Percentiles rank a stretch among this genome's conserved stretches.
Evolutionary conservation across 37 sponge, comb jelly and placozoan species (phyloP).

Genomic region (Halisarca cf. caerulea): DNA sequence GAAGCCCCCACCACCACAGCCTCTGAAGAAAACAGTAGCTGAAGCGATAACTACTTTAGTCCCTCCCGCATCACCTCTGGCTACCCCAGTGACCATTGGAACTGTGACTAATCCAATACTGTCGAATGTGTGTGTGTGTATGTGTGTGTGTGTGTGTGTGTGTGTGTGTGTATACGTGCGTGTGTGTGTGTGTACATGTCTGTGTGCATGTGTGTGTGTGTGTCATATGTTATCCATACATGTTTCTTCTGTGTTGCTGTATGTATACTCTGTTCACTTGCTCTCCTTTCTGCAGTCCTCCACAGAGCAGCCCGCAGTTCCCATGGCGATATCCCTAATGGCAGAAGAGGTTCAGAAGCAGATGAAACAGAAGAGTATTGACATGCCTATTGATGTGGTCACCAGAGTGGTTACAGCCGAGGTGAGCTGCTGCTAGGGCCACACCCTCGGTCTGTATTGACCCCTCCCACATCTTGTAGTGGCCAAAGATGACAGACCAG

Average conservation of each 20-base stretch:
- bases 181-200: too few relatives aligned
- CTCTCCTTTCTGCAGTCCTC: background rate
- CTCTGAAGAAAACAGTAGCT: background rate
- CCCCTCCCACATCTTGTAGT: background rate
- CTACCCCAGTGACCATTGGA: background rate
- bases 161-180: too few relatives aligned
- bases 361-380: background rate
- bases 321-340: slow-evolving; percentile 11
- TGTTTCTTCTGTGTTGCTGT: background rate
- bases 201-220: too few relatives aligned
- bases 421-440: background rate
- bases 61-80: too few relatives aligned
- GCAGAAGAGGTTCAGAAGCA: slow-evolving; percentile 29
- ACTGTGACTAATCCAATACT: background rate
- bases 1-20: background rate
- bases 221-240: too few relatives aligned
- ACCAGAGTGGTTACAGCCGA: background rate
- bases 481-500: slow-evolving; percentile 13
- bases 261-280: background rate
- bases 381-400: background rate
- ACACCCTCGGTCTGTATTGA: background rate
- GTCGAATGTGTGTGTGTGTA: background rate
- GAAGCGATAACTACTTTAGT: too few relatives aligned
- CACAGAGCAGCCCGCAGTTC: background rate
- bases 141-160: slow-evolving; percentile 3